Conservation (phyloP, 2,888 invertebrate species). For the Dicyrtoma fusca region DNA sequence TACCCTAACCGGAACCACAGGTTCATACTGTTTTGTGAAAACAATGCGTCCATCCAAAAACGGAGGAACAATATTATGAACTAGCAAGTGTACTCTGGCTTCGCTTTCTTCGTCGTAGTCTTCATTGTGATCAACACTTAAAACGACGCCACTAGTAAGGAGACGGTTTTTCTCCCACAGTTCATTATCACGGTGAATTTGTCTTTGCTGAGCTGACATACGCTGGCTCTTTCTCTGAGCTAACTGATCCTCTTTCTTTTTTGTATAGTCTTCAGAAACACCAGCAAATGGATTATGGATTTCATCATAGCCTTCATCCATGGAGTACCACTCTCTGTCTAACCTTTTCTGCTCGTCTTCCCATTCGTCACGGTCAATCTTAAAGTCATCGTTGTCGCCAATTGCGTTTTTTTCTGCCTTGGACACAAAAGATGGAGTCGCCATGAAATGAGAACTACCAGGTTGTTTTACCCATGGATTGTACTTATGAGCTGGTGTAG, state of each 20-base stretch:
- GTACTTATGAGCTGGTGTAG: conserved; percentile 85
- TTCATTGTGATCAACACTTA: conserved; percentile 82
- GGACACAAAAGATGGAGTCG: conserved; percentile 50
- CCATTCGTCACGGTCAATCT: conserved; percentile 80
- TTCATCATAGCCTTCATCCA: conserved; percentile 91
- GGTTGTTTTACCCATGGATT: conserved; percentile 72
- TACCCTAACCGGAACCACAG: conserved; percentile 89
- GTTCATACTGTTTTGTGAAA: conserved; percentile 98
- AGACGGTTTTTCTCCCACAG: conserved; percentile 98
- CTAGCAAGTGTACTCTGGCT: conserved; percentile 91
- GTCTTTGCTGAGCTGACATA: conserved; percentile 92
- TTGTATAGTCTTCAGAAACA: conserved; percentile 87
- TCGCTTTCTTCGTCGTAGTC: conserved; percentile 95
- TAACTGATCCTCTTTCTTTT: conserved; percentile 89
- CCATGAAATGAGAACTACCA: conserved; percentile 52
- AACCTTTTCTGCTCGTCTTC: conserved; percentile 86
- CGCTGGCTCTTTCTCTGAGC: conserved; percentile 88
- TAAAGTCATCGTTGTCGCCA: conserved; percentile 65
- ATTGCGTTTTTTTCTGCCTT: conserved; percentile 54
- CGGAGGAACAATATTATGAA: conserved; percentile 98
- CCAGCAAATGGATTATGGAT: conserved; percentile 91
- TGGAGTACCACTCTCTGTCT: conserved; percentile 96
- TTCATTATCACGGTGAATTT: conserved; percentile 89
- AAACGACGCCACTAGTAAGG: conserved; percentile 92
- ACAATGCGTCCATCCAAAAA: conserved; percentile 98